These are phyloP conservation scores for Pygoscelis adeliae DNA, from an alignment of 2,113 vertebrate species.

Conservation along the genomic window DNA sequence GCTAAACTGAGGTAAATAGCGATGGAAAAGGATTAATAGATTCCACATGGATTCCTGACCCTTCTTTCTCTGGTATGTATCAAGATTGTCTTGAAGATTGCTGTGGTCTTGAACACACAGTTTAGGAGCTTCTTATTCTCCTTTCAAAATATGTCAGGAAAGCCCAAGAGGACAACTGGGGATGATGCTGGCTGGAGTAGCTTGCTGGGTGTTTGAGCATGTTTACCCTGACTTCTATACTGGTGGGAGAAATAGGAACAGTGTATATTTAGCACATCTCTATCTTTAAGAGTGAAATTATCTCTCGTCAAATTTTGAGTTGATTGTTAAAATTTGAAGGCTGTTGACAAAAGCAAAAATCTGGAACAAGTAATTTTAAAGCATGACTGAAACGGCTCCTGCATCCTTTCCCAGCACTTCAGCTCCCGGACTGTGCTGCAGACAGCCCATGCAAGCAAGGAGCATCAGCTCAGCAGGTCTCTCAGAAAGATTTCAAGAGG, in stretches of 20 bases:
- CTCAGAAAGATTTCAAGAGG: background rate
- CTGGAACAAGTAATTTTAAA: background rate
- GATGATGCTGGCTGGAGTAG: background rate
- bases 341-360: background rate
- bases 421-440: background rate
- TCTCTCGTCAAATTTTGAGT: background rate
- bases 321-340: background rate
- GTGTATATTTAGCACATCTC: background rate
- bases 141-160: background rate
- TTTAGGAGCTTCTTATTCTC: background rate
- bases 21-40: background rate
- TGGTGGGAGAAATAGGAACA: background rate
- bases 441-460: background rate
- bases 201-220: background rate
- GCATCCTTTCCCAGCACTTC: background rate
- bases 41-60: background rate
- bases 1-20: background rate
- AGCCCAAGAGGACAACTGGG: background rate
- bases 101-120: background rate
- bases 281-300: background rate
- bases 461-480: background rate
- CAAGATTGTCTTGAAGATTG: background rate
- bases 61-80: background rate
- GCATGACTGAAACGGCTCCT: background rate
- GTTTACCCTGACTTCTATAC: background rate